Evolutionary conservation across 2,888 invertebrate genomes (phyloP).

Genomic region (Pachydiplax longipennis): DNA sequence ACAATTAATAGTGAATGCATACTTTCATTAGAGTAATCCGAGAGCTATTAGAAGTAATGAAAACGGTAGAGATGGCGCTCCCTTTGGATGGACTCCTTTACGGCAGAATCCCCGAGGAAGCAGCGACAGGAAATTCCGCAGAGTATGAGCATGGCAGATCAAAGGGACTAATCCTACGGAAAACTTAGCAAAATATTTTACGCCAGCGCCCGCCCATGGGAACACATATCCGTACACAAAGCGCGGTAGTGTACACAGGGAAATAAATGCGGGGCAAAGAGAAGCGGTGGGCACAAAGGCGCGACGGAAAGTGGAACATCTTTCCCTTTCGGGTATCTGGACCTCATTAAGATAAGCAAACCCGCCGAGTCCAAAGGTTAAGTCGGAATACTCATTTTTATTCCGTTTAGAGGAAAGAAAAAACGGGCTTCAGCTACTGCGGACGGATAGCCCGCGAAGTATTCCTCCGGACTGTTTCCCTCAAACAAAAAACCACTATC

Average conservation of each 20-base stretch:
- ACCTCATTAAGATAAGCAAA: slow-evolving; percentile 18
- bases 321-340: background rate
- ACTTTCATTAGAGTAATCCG: too few species aligned
- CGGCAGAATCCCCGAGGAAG: too few species aligned
- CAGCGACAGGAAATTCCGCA: too few species aligned
- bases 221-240: background rate
- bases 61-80: too few species aligned
- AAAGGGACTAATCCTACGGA: too few species aligned
- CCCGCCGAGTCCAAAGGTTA: background rate
- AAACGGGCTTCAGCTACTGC: background rate
- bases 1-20: too few species aligned
- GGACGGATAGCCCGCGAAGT: background rate
- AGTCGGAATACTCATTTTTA: background rate
- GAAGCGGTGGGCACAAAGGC: background rate
- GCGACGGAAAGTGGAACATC: background rate
- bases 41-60: too few species aligned
- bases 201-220: too few species aligned
- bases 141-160: too few species aligned
- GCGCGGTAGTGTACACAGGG: background rate
- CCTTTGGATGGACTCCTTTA: too few species aligned
- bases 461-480: background rate
- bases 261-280: background rate
- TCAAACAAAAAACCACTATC: background rate
- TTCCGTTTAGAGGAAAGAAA: background rate
- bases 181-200: too few species aligned